Percentiles rank a stretch among this genome's conserved stretches.
Conservation (phyloP, 2,888 invertebrate species). For the Melieria crassipennis region DNA sequence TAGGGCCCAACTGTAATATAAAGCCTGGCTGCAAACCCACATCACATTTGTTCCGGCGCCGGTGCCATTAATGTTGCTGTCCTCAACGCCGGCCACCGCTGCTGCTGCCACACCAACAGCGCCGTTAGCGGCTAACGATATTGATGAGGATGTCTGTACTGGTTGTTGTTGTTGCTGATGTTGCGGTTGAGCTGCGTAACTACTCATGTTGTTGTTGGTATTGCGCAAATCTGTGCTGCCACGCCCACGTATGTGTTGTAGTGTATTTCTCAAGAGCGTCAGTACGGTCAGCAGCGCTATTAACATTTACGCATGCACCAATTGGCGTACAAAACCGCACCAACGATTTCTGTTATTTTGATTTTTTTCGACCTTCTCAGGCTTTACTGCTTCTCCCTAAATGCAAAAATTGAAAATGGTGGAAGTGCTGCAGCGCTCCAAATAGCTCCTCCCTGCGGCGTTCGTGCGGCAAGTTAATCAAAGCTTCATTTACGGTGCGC, state of each 20-base stretch:
- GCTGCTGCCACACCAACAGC: conserved; percentile 8
- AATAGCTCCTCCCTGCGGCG: too few species aligned
- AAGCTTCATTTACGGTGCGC: too few species aligned
- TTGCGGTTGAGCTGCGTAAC: too few species aligned
- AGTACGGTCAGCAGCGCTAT: conserved; percentile 55
- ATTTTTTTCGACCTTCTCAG: too few species aligned
- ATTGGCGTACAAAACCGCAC: too few species aligned
- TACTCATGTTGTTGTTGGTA: neutral
- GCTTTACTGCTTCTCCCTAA: too few species aligned
- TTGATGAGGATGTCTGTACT: neutral
- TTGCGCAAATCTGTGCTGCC: conserved; percentile 41
- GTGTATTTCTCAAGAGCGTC: conserved; percentile 49
- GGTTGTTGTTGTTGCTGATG: conserved; percentile 18
- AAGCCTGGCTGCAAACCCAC: conserved; percentile 13
- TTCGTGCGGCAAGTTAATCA: too few species aligned
- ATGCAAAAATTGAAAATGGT: too few species aligned
- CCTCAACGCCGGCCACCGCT: conserved; percentile 35
- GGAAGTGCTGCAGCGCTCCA: too few species aligned
- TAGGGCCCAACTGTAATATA: neutral
- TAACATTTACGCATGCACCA: conserved; percentile 54
- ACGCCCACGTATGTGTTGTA: conserved; percentile 50
- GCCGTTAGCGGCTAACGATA: conserved; percentile 7
- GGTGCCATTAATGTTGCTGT: neutral
- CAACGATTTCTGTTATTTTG: too few species aligned
- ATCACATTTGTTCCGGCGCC: conserved; percentile 38